phyloP scores from a whole-genome alignment of 2,113 vertebrate genomes.

The Rhinogobius similis region DNA sequence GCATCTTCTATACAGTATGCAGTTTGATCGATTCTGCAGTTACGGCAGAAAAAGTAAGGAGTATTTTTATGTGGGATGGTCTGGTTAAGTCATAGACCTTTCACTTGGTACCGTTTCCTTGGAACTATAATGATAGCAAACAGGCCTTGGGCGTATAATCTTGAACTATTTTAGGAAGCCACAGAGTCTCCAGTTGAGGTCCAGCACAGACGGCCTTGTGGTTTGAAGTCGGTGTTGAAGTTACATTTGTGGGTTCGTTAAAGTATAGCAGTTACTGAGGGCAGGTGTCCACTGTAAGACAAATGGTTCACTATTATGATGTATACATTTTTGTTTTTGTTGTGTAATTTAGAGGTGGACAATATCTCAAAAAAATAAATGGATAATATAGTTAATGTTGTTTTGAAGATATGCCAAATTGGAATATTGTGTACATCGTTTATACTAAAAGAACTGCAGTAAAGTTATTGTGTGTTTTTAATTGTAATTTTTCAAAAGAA shows the following conservation, averaged over 20 bases:
- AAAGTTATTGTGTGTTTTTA: too few relatives aligned
- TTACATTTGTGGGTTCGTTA: conserved; percentile 26
- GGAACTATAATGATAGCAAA: conserved; percentile 45
- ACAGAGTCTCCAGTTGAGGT: conserved; percentile 61
- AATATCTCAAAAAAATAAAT: too few relatives aligned
- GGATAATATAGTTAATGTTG: too few relatives aligned
- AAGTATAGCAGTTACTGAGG: conserved; percentile 35
- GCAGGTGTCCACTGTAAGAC: conserved; percentile 61
- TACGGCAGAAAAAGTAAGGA: background rate
- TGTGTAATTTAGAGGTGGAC: too few relatives aligned
- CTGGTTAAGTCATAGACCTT: conserved; percentile 39
- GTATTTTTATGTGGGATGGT: background rate
- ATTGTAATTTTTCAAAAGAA: too few relatives aligned
- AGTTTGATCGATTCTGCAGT: background rate
- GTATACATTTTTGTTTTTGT: too few relatives aligned
- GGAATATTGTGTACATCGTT: too few relatives aligned
- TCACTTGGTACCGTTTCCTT: conserved; percentile 58
- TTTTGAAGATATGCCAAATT: too few relatives aligned
- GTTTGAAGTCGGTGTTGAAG: conserved; percentile 36
- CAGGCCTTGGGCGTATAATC: conserved; percentile 52
- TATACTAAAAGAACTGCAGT: too few relatives aligned
- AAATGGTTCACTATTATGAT: background rate
- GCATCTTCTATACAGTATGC: background rate
- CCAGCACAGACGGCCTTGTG: conserved; percentile 51
- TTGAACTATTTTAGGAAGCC: conserved; percentile 70